phyloP scores from a whole-genome alignment of 2,888 invertebrate genomes.

The Gortyna flavago region DNA sequence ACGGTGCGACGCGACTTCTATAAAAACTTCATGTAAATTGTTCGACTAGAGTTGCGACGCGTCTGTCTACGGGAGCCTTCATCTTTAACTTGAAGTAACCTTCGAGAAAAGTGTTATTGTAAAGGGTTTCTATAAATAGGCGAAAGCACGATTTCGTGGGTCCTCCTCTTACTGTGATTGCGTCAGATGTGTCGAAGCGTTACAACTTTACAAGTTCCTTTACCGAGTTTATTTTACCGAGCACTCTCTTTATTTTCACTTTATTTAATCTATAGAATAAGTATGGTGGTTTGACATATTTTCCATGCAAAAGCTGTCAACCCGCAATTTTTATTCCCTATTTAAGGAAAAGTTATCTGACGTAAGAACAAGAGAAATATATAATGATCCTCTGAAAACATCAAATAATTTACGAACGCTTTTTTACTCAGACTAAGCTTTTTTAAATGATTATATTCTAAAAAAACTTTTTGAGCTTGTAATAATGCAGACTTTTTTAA shows the following conservation, averaged over 20 bases:
- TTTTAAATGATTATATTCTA: too few relatives aligned
- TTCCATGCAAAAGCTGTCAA: neutral
- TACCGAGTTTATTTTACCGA: neutral
- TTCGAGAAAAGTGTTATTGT: neutral
- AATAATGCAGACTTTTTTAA: too few relatives aligned
- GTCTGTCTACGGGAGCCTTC: neutral
- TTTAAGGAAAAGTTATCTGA: neutral
- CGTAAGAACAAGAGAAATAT: neutral
- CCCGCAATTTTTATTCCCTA: neutral
- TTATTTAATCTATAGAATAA: neutral
- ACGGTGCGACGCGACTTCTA: neutral
- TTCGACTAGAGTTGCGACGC: neutral
- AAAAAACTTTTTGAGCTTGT: too few relatives aligned
- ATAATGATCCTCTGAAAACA: too few relatives aligned
- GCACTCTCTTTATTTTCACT: neutral
- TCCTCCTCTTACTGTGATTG: neutral
- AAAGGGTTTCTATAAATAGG: conserved; percentile 23
- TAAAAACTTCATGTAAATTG: neutral
- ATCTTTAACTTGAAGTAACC: neutral
- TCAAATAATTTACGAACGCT: too few relatives aligned
- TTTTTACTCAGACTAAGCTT: too few relatives aligned
- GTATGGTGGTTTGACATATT: neutral
- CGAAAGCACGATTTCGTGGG: neutral
- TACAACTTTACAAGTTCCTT: neutral
- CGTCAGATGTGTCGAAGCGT: conserved; percentile 17